phyloP scores from a whole-genome alignment of 2,888 invertebrate genomes.

The Drosophila cognata region DNA sequence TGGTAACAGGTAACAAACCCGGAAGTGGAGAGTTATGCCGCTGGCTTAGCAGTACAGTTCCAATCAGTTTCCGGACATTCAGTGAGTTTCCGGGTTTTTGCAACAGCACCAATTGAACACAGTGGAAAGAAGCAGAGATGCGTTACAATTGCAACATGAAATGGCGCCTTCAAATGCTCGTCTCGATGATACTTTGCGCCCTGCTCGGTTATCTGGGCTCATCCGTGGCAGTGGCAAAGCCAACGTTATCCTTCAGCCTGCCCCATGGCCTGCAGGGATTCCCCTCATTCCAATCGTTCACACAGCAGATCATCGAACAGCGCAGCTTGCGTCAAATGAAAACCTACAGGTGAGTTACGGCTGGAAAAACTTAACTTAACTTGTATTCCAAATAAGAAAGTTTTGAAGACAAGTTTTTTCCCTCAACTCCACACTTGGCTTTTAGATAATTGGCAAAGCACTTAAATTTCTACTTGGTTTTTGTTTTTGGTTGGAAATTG shows the following conservation, averaged over 20 bases:
- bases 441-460: background rate
- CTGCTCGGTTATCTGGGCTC: conserved; percentile 81
- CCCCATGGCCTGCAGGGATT: conserved; percentile 82
- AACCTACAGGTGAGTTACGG: conserved; percentile 83
- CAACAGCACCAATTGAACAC: background rate
- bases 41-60: conserved; percentile 16
- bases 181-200: conserved; percentile 73
- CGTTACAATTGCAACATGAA: conserved; percentile 58
- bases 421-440: background rate
- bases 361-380: too few species aligned
- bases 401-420: background rate
- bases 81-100: background rate
- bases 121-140: conserved; percentile 27
- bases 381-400: background rate
- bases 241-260: conserved; percentile 83
- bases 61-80: background rate
- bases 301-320: conserved; percentile 84
- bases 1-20: background rate
- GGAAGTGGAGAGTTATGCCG: conserved; percentile 32
- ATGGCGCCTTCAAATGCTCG: conserved; percentile 75
- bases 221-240: conserved; percentile 82
- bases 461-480: too few species aligned
- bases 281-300: conserved; percentile 83
- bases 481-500: background rate
- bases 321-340: conserved; percentile 84